A percentile compares a stretch with the other conserved stretches of the same genome.
Conservation (phyloP, 2,113 vertebrate species). For the pig (Sus scrofa) region T2T-Sscrofa CM000824.6:163635501-163636000, state of each 20-base stretch:
- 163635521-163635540: constrained; percentile 35
- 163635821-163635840: constrained; percentile 47
- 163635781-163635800: background rate
- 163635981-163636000: constrained; percentile 85
- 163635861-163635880: constrained; percentile 37
- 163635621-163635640: constrained; percentile 63
- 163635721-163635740: constrained; percentile 1
- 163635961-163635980: constrained; percentile 90
- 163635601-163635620: constrained; percentile 14
- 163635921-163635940: constrained; percentile 94
- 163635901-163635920: constrained; percentile 94
- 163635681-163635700: constrained; percentile 26
- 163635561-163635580: constrained; percentile 19
- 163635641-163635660: constrained; percentile 25
- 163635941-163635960: constrained; percentile 90
- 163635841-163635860: constrained; percentile 46
- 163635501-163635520: constrained; percentile 1
- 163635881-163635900: constrained; percentile 28
- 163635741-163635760: background rate
- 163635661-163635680: constrained; percentile 32
- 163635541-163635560: background rate
- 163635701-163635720: background rate
- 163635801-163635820: background rate
- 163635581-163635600: constrained; percentile 49
- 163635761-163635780: background rate